Conservation (phyloP, 2,113 vertebrate species). For the Reinhardtius hippoglossoides region DNA sequence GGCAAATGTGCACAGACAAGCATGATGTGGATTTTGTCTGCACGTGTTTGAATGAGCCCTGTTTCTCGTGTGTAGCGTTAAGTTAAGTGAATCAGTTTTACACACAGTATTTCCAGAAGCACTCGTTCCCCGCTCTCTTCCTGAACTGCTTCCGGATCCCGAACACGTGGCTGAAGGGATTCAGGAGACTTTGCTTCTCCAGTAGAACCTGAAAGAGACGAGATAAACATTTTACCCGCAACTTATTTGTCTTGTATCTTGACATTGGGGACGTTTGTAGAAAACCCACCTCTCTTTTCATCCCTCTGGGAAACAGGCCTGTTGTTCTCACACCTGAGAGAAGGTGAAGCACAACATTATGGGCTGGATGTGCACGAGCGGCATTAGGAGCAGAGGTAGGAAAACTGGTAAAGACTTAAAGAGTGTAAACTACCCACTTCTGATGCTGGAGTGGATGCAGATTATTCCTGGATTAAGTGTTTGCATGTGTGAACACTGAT, state of each 20-base stretch:
- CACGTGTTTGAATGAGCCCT: background rate
- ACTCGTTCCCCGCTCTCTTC: constrained; percentile 80
- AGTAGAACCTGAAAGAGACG: constrained; percentile 70
- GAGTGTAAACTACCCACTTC: too few relatives aligned
- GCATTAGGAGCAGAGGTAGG: too few relatives aligned
- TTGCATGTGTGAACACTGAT: too few relatives aligned
- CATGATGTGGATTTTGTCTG: background rate
- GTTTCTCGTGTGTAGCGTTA: background rate
- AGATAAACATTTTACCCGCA: background rate
- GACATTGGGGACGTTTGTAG: background rate
- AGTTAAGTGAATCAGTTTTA: constrained; percentile 41
- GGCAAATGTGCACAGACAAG: constrained; percentile 1
- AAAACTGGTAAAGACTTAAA: too few relatives aligned
- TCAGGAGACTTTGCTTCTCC: constrained; percentile 75
- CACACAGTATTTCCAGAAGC: constrained; percentile 86
- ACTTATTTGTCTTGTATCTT: too few relatives aligned
- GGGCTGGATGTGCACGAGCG: too few relatives aligned
- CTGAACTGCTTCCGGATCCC: constrained; percentile 77
- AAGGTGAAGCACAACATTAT: background rate
- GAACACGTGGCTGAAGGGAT: constrained; percentile 66
- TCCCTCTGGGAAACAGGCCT: constrained; percentile 67
- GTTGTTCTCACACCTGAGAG: constrained; percentile 68
- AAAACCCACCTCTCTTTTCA: constrained; percentile 75
- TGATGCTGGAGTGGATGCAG: too few relatives aligned
- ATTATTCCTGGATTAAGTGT: too few relatives aligned